Evolutionary conservation across 2,113 vertebrate genomes (phyloP).

Genomic region (Nothoprocta perdicaria): DNA sequence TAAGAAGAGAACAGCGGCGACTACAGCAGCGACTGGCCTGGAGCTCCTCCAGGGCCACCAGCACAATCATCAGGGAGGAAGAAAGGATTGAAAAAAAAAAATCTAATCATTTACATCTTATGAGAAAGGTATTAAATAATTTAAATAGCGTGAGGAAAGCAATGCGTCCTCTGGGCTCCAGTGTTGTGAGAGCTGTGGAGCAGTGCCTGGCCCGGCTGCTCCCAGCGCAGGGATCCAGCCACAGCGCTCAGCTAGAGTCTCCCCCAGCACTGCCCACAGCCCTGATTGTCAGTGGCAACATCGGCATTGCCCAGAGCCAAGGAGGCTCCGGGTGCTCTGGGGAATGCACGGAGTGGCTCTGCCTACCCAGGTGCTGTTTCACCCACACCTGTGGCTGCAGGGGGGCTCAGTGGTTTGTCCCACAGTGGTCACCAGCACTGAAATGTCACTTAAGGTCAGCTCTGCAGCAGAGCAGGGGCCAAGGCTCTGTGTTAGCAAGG

Average conservation of each 20-base stretch:
- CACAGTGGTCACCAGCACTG: not conserved
- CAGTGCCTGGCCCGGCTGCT: not conserved
- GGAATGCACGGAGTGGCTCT: not conserved
- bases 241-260: not conserved
- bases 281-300: not conserved
- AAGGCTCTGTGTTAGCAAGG: not conserved
- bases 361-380: not conserved
- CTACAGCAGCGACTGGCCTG: slow-evolving; percentile 28
- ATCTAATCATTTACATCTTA: slow-evolving; percentile 20
- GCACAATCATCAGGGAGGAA: slow-evolving; percentile 31
- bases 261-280: not conserved
- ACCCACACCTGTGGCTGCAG: not conserved
- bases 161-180: slow-evolving; percentile 51
- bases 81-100: not conserved
- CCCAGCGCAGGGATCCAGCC: not conserved
- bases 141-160: slow-evolving; percentile 71
- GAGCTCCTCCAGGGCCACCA: slow-evolving; percentile 44
- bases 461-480: not conserved
- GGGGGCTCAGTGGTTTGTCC: not conserved
- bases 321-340: not conserved
- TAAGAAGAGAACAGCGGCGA: slow-evolving; percentile 19
- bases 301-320: not conserved
- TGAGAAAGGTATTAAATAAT: slow-evolving; percentile 67
- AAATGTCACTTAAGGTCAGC: too few relatives aligned
- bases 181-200: slow-evolving; percentile 12